Percentiles rank a stretch among this genome's conserved stretches.
Evolutionary conservation across 1,140 invertebrate genomes (phyloP).

Genomic region (Aleiodes sp.): DNA sequence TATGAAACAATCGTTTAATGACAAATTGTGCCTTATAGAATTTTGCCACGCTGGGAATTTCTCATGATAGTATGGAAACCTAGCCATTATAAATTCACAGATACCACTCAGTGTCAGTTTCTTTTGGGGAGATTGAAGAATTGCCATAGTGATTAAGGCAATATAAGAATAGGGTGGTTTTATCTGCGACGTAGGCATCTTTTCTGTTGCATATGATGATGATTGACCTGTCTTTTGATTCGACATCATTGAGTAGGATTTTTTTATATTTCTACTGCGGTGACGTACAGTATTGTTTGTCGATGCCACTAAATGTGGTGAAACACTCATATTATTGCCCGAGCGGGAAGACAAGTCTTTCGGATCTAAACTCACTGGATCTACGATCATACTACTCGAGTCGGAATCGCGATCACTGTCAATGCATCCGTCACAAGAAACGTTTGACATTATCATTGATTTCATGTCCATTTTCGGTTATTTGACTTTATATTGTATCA

Average conservation of each 20-base stretch:
- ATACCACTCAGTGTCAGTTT: conserved; percentile 96
- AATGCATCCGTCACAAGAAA: conserved; percentile 59
- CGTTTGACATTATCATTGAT: conserved; percentile 52
- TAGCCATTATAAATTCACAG: conserved; percentile 98
- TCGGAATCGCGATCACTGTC: conserved; percentile 64
- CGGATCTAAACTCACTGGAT: conserved; percentile 62
- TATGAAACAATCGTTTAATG: conserved; percentile 98
- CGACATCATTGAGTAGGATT: conserved; percentile 55
- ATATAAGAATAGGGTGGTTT: conserved; percentile 99
- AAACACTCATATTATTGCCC: neutral
- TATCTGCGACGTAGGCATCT: conserved; percentile 70
- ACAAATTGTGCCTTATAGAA: conserved; percentile 96
- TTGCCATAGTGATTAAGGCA: conserved; percentile 97
- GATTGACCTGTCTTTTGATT: conserved; percentile 37
- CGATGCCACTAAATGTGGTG: conserved; percentile 18
- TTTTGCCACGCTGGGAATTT: conserved; percentile 98
- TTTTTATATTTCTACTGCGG: conserved; percentile 44
- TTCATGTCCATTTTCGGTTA: conserved; percentile 31
- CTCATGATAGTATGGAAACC: conserved; percentile 94
- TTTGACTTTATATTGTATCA: neutral
- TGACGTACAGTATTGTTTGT: conserved; percentile 6
- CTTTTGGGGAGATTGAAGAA: conserved; percentile 96
- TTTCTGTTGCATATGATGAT: conserved; percentile 46
- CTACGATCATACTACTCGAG: conserved; percentile 63
- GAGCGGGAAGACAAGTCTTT: conserved; percentile 50